Evolutionary conservation across 2,888 invertebrate genomes (phyloP).

Genomic region (Dryobotodes eremita): DNA sequence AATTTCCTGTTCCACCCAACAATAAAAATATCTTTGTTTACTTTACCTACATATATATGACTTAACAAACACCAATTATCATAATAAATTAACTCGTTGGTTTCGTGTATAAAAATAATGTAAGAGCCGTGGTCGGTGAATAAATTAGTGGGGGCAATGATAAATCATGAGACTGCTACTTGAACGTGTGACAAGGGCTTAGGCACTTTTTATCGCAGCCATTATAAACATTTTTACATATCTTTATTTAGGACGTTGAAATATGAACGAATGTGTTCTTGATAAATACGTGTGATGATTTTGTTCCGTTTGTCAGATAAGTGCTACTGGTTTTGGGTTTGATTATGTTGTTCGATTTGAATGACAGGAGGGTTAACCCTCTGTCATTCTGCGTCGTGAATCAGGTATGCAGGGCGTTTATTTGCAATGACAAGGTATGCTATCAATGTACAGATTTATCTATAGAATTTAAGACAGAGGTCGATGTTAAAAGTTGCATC

Average conservation of each 20-base stretch:
- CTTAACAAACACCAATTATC: constrained; percentile 79
- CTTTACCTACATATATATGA: constrained; percentile 63
- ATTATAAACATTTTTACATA: constrained; percentile 58
- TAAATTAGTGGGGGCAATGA: constrained; percentile 71
- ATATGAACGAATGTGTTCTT: constrained; percentile 58
- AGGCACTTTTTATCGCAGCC: constrained; percentile 50
- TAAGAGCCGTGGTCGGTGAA: constrained; percentile 65
- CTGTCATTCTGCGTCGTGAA: constrained; percentile 27
- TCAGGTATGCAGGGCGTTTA: constrained; percentile 37
- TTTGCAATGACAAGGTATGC: constrained; percentile 31
- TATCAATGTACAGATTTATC: constrained; percentile 16
- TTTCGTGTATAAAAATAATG: constrained; percentile 75
- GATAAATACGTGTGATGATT: constrained; percentile 60
- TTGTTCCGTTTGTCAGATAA: constrained; percentile 51
- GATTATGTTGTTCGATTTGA: constrained; percentile 53
- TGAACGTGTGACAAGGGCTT: constrained; percentile 64
- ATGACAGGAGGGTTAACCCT: constrained; percentile 42
- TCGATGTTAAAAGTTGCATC: neutral
- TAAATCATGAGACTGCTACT: constrained; percentile 70
- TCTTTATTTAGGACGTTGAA: constrained; percentile 59
- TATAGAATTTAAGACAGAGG: neutral
- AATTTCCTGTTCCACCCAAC: constrained; percentile 37
- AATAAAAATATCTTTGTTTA: constrained; percentile 59
- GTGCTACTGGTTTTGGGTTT: constrained; percentile 54
- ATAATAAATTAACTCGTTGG: constrained; percentile 78